Evolutionary conservation across 2,797 vertebrate species (phyloP), one percentile per base, ranked within the genome.

Genomic region (Emys orbicularis): DNA sequence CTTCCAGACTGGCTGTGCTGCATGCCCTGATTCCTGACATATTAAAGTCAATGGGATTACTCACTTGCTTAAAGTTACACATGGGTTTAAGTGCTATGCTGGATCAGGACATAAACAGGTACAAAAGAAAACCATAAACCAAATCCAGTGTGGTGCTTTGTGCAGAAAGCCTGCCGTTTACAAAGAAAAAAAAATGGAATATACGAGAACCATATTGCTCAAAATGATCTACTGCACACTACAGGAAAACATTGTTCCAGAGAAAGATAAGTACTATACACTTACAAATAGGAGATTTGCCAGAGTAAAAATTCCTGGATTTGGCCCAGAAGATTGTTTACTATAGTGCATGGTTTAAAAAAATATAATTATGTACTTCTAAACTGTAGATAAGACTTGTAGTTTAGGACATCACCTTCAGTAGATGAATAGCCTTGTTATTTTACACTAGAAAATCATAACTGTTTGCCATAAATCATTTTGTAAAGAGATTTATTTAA

Each of bases 351-450:
- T 54, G 53, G 53, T 54, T 54, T 54, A 54, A 54, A 54, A 52
- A 23, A 23, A 23, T 8, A 47, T 10, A 76, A 54, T 18, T 54
- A 1, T 1, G 0, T 41, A 3, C 59, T 41, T 59, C 80, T 83
- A 34, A 77, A 89, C 34, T n/a, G 16, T 68, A 68, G 16, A 19
- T 16, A 65, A 65, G 61, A 37, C 34, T n/a, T 37, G 8, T n/a
- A 19, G 34, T 37, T 37, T 68, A n/a, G 29, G 61, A 65, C 61
- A 65, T 61, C 59, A 34, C 13, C 29, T 61, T 61, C 31, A 61
- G 59, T 61, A 34, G 2, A 8, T 53, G 44, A 11, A 34, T 50
- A 84, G 44, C 81, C 56, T 52, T 25, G 25, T 9, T 76, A 49
- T 87, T 84, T 84, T 57, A 47, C 25, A 5, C 8, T 84, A 77